These are phyloP conservation scores for Acrocera orbiculus DNA, from an alignment of 2,888 invertebrate genomes.

Conservation along the genomic window DNA sequence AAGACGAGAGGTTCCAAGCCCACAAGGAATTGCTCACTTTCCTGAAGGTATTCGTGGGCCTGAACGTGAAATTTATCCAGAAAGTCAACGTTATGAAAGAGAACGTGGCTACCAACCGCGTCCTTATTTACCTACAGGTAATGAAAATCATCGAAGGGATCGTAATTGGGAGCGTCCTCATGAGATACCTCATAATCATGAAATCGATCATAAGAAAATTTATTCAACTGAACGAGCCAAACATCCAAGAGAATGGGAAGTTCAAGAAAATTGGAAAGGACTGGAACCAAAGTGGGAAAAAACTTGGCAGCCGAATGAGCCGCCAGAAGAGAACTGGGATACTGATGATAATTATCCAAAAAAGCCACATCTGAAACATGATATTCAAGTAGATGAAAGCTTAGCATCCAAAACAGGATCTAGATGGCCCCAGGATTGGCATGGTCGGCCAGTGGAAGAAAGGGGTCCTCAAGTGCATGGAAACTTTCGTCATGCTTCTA, in stretches of 20 bases:
- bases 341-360: constrained; percentile 5
- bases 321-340: constrained; percentile 9
- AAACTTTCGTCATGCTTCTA: background rate
- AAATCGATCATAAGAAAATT: constrained; percentile 7
- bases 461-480: constrained; percentile 10
- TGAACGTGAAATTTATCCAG: constrained; percentile 22
- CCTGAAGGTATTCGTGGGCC: constrained; percentile 16
- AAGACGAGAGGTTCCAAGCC: constrained; percentile 24
- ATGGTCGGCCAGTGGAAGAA: constrained; percentile 15
- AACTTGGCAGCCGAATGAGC: constrained; percentile 4
- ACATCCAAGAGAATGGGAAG: constrained; percentile 7
- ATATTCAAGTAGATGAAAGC: constrained; percentile 5
- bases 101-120: constrained; percentile 1
- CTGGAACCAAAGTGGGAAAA: constrained; percentile 9
- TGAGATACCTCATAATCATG: constrained; percentile 7
- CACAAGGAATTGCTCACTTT: constrained; percentile 20
- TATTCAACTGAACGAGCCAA: constrained; percentile 8
- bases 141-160: constrained; percentile 23
- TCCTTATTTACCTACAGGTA: constrained; percentile 12
- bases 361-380: no score
- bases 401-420: background rate
- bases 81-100: constrained; percentile 21
- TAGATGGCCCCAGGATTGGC: constrained; percentile 10
- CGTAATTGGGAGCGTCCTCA: constrained; percentile 13
- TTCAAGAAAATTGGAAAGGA: constrained; percentile 1